These are phyloP conservation scores for Rhipidura dahli DNA, from an alignment of 2,113 vertebrate genomes.

Conservation along the genomic window DNA sequence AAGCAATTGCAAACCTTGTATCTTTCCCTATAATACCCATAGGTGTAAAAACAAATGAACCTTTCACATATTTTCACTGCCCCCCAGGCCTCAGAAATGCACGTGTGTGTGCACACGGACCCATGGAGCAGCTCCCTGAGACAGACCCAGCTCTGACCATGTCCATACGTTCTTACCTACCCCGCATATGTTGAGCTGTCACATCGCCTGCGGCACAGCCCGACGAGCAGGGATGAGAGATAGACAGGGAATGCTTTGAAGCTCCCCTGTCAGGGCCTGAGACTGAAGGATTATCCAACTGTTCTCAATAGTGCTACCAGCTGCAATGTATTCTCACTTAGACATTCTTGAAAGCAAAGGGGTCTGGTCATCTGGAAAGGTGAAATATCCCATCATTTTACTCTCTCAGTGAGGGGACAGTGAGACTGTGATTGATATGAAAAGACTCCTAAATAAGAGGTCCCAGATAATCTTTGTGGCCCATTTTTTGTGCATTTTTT, in stretches of 20 bases:
- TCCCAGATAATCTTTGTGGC: background rate
- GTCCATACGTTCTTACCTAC: background rate
- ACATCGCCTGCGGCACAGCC: background rate
- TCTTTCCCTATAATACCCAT: background rate
- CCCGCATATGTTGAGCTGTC: constrained; percentile 24
- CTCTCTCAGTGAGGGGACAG: background rate
- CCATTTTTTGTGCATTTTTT: background rate
- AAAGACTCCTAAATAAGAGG: background rate
- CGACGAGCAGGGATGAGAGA: background rate
- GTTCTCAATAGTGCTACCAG: constrained; percentile 56
- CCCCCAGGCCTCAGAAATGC: background rate
- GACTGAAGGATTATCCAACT: constrained; percentile 60
- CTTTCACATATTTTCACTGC: background rate
- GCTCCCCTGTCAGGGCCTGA: constrained; percentile 25
- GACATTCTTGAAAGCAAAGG: constrained; percentile 7
- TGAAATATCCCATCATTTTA: constrained; percentile 38
- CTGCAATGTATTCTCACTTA: constrained; percentile 55
- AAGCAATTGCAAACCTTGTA: background rate
- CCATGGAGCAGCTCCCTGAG: background rate
- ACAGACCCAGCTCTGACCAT: background rate
- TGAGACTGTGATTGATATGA: background rate
- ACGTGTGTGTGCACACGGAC: background rate
- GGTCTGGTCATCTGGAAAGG: constrained; percentile 52
- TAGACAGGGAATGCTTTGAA: constrained; percentile 57
- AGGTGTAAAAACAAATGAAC: background rate